A percentile compares a stretch with the other conserved stretches of the same genome.
phyloP scores from a whole-genome alignment of 1,140 invertebrate species.

The Cydia splendana region DNA sequence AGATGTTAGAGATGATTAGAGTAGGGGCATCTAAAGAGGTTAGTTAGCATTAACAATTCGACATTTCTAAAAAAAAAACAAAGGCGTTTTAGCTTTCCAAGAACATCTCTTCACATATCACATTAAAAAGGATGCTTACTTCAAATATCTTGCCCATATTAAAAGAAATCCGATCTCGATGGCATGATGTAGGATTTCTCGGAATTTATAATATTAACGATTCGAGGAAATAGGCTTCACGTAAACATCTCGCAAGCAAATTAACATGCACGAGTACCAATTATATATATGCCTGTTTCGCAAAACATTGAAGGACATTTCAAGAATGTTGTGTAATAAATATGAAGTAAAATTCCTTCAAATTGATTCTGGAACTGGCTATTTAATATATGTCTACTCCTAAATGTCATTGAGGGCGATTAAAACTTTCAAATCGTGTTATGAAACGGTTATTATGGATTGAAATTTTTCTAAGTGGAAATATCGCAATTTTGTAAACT shows the following conservation, averaged over 20 bases:
- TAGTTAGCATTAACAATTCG: too few species aligned
- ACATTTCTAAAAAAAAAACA: too few species aligned
- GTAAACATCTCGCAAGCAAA: slow-evolving; percentile 8
- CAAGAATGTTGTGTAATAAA: not conserved
- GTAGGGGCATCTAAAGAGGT: too few species aligned
- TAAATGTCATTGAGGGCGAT: too few species aligned
- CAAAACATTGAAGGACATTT: not conserved
- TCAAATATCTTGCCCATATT: not conserved
- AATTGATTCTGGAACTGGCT: not conserved
- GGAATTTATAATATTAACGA: slow-evolving; percentile 2
- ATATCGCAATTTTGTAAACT: too few species aligned
- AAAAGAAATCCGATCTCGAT: not conserved
- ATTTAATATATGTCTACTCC: not conserved
- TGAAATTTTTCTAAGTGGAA: too few species aligned
- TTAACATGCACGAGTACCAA: not conserved
- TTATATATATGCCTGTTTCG: not conserved
- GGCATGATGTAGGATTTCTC: not conserved
- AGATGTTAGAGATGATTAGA: too few species aligned
- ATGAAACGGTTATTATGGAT: not conserved
- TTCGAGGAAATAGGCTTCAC: not conserved
- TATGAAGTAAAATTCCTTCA: not conserved
- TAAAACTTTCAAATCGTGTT: too few species aligned
- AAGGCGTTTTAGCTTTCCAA: too few species aligned
- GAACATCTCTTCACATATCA: not conserved
- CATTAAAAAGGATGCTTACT: not conserved